Evolutionary conservation across 2,113 vertebrate species (phyloP), one percentile per base, ranked within the genome.

Genomic region (Vidua chalybeata): DNA sequence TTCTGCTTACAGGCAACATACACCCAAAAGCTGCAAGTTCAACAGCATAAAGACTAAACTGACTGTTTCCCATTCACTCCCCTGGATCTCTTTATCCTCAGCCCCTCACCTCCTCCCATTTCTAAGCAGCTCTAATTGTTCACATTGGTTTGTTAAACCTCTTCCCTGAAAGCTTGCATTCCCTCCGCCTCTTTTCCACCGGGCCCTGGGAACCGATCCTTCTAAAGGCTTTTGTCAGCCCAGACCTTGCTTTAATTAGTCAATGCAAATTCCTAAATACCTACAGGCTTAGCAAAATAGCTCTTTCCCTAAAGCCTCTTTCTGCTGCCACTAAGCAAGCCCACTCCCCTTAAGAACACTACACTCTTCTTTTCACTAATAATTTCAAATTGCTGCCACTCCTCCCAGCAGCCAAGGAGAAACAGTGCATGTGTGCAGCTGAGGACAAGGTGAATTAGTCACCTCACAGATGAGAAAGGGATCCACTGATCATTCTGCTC

Each of bases 241-340:
- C 66, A 91, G 94, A 94, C 87, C 69, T 79, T 64, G 81, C 62
- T 97, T 94, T 93, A 93, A 94, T 97, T 96, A 96, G 95, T 76
- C 90, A 96, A 89, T 96, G 92, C 90, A 96, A 97, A 96, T 96
- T 95, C 81, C 92, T 88, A 95, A 97, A 97, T 97, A 97, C 90
- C 94, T 96, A 96, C 21, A 22, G 87, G 91, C 94, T 97, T 97
- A 97, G 77, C 48, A 62, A 85, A 93, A 83, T 56, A 73, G 81
- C 78, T 95, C 94, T 90, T 64, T 82, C 66, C 68, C 73, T 73
- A 96, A 94, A 97, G 92, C 84, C 71, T 93, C 92, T 76, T 97
- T 94, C 89, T 92, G 80, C 84, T 72, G 61, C 78, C 67, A 68
- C 51, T 78, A 80, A 97, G 92, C 72, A 93, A 94, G 79, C 95